Evolutionary conservation across 2,888 invertebrate genomes (phyloP), one percentile per base, ranked within the genome.

Genomic region (Leptopterna dolabrata): DNA sequence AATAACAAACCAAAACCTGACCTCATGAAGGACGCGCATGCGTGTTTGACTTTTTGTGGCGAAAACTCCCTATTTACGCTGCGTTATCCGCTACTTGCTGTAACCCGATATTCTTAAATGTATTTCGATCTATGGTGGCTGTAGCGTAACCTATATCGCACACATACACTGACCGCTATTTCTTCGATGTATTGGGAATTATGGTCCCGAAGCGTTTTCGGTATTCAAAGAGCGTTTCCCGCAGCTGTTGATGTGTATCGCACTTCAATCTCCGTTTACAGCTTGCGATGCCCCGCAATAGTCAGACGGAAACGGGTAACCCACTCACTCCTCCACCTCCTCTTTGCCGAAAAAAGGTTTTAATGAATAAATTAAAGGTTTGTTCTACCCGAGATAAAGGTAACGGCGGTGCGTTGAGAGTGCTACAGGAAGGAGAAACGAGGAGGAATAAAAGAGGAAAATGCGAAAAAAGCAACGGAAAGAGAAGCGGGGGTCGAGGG

Each of bases 361-460:
- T 81, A 81, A 81, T 81, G 81, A 81, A 81, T 81, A 81, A 81
- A 81, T 81, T 81, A 81, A 81, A 55, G 81, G 81, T 55, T 55
- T 55, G 51, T 81, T 81, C 81, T 81, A 81, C 29, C 51, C 51
- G 55, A 55, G 55, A 51, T 51, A 55, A 81, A 81, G 55, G 81
- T 51, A 81, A 55, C 55, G 81, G 81, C 30, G 81, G n/a, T 55
- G 81, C 51, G 81, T 81, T 81, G 81, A 55, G 76, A 76, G 76
- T 76, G 47, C 27, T 36, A 70, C 19, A 19, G 76, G 55, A 14
- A 73, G n/a, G 82, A 4, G 16, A 19, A 51, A 1, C 14, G 41
- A 16, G 47, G 43, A 29, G 78, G 63, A 71, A 76, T 45, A 76
- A 47, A 51, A 76, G 63, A n/a, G n/a, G n/a, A 83, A 82, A 76